Evolutionary conservation across 2,113 vertebrate species (phyloP).

Genomic region (Petrocephalus microphthalmus): DNA sequence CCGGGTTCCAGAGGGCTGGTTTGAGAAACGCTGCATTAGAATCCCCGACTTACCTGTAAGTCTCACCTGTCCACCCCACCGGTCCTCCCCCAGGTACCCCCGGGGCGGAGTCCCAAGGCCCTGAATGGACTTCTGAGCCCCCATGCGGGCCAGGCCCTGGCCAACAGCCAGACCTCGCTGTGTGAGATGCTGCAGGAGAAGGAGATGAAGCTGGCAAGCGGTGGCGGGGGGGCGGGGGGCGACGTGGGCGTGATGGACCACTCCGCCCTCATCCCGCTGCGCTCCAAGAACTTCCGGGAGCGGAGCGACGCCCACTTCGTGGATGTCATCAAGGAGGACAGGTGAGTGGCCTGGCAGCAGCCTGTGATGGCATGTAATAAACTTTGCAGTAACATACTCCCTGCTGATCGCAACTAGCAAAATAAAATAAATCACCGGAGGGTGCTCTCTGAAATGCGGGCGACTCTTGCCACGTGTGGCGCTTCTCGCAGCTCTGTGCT

Average conservation of each 20-base stretch:
- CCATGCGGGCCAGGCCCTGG: slow-evolving; percentile 73
- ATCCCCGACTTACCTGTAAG: background rate
- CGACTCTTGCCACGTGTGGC: background rate
- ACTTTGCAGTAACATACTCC: background rate
- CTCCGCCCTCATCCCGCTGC: slow-evolving; percentile 82
- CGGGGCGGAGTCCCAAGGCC: slow-evolving; percentile 67
- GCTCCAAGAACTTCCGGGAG: slow-evolving; percentile 89
- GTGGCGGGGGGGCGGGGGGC: slow-evolving; percentile 46
- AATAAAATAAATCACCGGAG: background rate
- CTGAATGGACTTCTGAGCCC: slow-evolving; percentile 87
- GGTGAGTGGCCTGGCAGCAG: slow-evolving; percentile 55
- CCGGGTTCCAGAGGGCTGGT: no score
- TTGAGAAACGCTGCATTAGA: background rate
- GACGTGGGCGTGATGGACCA: slow-evolving; percentile 73
- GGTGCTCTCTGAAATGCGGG: background rate
- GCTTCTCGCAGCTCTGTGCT: background rate
- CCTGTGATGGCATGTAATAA: background rate
- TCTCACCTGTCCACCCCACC: background rate
- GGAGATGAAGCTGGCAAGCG: slow-evolving; percentile 41
- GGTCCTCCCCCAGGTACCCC: slow-evolving; percentile 47
- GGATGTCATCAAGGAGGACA: slow-evolving; percentile 97
- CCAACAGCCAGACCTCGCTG: slow-evolving; percentile 87
- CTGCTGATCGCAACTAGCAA: background rate
- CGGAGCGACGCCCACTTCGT: slow-evolving; percentile 96
- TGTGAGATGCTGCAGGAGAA: slow-evolving; percentile 96